Evolutionary conservation across 2,888 invertebrate genomes (phyloP).

Genomic region (Isoperla grammatica): DNA sequence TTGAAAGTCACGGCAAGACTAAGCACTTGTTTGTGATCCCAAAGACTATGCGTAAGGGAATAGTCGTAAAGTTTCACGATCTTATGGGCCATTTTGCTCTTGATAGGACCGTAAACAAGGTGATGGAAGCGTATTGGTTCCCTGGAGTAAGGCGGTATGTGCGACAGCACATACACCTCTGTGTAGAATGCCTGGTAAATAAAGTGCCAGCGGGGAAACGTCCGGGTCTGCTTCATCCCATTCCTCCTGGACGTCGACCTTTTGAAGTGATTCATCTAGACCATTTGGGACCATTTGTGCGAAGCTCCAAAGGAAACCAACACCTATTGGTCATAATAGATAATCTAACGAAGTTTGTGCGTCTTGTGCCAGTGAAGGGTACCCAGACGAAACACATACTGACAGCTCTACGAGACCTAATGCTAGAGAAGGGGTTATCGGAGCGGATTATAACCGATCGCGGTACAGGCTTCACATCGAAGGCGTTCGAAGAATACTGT

Average conservation of each 20-base stretch:
- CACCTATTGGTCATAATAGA: neutral
- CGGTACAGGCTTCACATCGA: slow-evolving; percentile 35
- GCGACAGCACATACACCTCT: neutral
- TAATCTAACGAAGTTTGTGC: neutral
- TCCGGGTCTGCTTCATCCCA: neutral
- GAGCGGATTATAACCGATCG: slow-evolving; percentile 34
- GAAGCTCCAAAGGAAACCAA: neutral
- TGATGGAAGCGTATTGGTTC: slow-evolving; percentile 30
- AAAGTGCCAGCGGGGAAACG: neutral
- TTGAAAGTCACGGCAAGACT: too few relatives aligned
- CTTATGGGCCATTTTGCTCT: neutral
- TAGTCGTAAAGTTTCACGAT: slow-evolving; percentile 17
- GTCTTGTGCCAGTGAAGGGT: neutral
- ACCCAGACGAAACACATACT: neutral
- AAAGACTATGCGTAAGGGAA: neutral
- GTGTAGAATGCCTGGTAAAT: neutral
- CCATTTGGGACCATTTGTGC: neutral
- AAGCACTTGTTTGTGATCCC: neutral
- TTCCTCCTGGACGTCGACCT: neutral
- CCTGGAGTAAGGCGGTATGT: slow-evolving; percentile 2
- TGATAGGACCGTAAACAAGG: neutral
- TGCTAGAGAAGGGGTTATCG: slow-evolving; percentile 31
- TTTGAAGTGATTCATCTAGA: neutral
- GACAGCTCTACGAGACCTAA: neutral
- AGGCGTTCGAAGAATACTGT: slow-evolving; percentile 32